These are phyloP conservation scores for Cassiopea xamachana DNA, from an alignment of 30 jellyfish, hydroid and myxozoan genomes.

Conservation along the genomic window DNA sequence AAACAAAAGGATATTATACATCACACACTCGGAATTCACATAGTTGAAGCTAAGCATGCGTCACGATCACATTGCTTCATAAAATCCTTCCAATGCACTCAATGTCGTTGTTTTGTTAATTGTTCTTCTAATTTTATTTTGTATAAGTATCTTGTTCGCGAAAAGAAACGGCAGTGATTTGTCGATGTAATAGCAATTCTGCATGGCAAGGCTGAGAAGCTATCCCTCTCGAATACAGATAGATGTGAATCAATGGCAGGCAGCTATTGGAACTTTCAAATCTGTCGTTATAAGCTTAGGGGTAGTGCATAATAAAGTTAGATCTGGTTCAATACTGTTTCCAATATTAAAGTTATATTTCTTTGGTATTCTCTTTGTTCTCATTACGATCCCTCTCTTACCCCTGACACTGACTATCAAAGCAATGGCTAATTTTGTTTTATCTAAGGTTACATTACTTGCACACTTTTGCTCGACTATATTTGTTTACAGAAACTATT, in stretches of 20 bases:
- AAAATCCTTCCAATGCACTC: background rate
- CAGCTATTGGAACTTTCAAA: constrained; percentile 3
- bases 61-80: background rate
- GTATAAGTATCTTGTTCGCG: background rate
- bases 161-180: background rate
- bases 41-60: background rate
- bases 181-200: background rate
- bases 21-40: background rate
- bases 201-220: constrained; percentile 8
- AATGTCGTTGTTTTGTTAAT: background rate
- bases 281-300: background rate
- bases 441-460: no score
- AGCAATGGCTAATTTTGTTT: background rate
- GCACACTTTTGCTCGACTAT: no score
- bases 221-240: constrained; percentile 4
- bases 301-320: background rate
- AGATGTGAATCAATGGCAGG: constrained; percentile 18
- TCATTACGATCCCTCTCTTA: constrained; percentile 7
- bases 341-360: background rate
- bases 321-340: background rate
- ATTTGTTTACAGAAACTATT: no score
- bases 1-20: background rate
- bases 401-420: constrained; percentile 1
- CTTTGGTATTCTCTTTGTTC: constrained; percentile 4
- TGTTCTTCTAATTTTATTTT: background rate